Conservation (phyloP, 2,113 vertebrate genomes). For the Salvelinus alpinus region DNA sequence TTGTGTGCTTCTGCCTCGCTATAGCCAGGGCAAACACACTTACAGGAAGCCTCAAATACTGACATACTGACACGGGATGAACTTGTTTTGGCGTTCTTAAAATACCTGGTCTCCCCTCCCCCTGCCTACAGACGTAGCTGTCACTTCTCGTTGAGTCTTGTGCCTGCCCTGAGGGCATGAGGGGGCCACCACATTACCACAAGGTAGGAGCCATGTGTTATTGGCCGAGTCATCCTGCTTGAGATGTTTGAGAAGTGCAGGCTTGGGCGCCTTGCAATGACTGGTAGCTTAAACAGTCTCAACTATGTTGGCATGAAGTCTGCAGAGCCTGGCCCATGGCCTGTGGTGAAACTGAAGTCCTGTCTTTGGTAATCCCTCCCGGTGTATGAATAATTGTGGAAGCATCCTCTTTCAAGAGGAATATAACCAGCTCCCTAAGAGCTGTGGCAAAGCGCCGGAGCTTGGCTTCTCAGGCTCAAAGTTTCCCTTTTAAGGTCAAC, state of each 20-base stretch:
- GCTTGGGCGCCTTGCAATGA: neutral
- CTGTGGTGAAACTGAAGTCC: neutral
- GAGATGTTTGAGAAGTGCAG: neutral
- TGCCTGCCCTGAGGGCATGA: neutral
- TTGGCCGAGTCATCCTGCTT: neutral
- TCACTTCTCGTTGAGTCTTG: neutral
- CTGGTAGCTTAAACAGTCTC: neutral
- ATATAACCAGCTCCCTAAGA: too few species aligned
- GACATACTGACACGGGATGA: too few species aligned
- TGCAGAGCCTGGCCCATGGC: neutral
- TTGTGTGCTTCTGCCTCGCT: neutral
- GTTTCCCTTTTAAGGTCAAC: constrained; percentile 52
- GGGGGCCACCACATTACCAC: too few species aligned
- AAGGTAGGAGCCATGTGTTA: neutral
- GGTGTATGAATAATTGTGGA: neutral
- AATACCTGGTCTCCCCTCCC: too few species aligned
- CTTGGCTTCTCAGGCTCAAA: constrained; percentile 26
- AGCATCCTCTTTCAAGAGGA: constrained; percentile 1
- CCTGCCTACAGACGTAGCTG: neutral
- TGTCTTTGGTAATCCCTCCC: neutral
- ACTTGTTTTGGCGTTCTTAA: too few species aligned
- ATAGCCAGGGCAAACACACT: neutral
- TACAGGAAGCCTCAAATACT: too few species aligned
- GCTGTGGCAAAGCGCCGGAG: neutral
- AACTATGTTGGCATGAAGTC: neutral